Evolutionary conservation across 2,113 vertebrate genomes (phyloP).

Genomic region (Tragelaphus buxtoni): DNA sequence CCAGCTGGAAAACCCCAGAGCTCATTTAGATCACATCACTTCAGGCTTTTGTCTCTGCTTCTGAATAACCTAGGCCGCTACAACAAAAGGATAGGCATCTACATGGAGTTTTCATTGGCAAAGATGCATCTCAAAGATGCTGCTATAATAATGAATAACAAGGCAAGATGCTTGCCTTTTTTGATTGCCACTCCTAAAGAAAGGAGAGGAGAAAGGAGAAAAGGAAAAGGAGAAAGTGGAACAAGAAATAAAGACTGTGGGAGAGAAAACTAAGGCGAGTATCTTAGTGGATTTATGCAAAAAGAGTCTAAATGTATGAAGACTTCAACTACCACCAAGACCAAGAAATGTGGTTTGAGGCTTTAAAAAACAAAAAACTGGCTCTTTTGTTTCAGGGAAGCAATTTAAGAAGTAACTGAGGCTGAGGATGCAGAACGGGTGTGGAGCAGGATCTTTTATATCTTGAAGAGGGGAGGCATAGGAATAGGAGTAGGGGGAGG

Average conservation of each 20-base stretch:
- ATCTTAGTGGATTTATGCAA: conserved; percentile 54
- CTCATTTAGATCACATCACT: conserved; percentile 94
- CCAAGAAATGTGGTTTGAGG: not conserved
- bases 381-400: conserved; percentile 71
- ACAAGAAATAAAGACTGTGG: conserved; percentile 38
- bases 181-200: conserved; percentile 54
- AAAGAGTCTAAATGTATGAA: conserved; percentile 41
- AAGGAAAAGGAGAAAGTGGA: conserved; percentile 4
- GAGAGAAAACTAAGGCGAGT: conserved; percentile 40
- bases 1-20: conserved; percentile 93
- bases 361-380: not conserved
- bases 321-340: conserved; percentile 6
- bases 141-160: conserved; percentile 51
- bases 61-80: conserved; percentile 80
- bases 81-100: conserved; percentile 81
- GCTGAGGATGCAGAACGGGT: not conserved
- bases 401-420: conserved; percentile 49
- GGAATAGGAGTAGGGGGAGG: not conserved
- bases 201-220: conserved; percentile 29
- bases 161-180: conserved; percentile 49
- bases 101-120: conserved; percentile 71
- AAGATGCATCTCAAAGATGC: conserved; percentile 72
- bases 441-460: conserved; percentile 14
- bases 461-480: not conserved
- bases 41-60: conserved; percentile 91